phyloP scores from a whole-genome alignment of 2,113 vertebrate species.

The Stegastes partitus region DNA sequence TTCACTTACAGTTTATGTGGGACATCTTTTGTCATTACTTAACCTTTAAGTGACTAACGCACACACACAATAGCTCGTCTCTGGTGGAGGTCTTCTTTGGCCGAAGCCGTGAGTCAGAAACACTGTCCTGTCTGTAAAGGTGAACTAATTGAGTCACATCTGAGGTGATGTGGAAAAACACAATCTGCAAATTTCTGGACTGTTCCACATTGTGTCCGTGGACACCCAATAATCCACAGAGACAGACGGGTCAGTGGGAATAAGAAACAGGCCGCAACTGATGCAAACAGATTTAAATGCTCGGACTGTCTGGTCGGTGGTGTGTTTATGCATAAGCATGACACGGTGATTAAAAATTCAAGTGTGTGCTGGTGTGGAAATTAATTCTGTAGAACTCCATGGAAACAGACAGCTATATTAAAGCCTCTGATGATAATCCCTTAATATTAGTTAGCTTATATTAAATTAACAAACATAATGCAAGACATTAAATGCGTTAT shows the following conservation, averaged over 20 bases:
- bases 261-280: not conserved
- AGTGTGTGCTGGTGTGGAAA: constrained; percentile 9
- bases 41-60: too few species aligned
- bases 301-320: constrained; percentile 24
- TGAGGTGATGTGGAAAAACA: not conserved
- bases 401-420: not conserved
- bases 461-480: constrained; percentile 5
- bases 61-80: not conserved
- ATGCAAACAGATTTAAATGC: constrained; percentile 38
- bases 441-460: not conserved
- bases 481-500: not conserved
- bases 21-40: too few species aligned
- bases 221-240: not conserved
- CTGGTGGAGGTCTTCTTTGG: not conserved
- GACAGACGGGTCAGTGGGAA: constrained; percentile 6
- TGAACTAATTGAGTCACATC: not conserved
- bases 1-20: too few species aligned
- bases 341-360: constrained; percentile 18
- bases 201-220: not conserved
- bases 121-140: not conserved
- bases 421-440: not conserved
- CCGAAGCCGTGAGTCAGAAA: not conserved
- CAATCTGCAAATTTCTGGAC: not conserved
- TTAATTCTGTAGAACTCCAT: not conserved
- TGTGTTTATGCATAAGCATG: constrained; percentile 10